phyloP scores from a whole-genome alignment of 2,797 vertebrate species.

The Poeciliopsis paucimaculata region DNA sequence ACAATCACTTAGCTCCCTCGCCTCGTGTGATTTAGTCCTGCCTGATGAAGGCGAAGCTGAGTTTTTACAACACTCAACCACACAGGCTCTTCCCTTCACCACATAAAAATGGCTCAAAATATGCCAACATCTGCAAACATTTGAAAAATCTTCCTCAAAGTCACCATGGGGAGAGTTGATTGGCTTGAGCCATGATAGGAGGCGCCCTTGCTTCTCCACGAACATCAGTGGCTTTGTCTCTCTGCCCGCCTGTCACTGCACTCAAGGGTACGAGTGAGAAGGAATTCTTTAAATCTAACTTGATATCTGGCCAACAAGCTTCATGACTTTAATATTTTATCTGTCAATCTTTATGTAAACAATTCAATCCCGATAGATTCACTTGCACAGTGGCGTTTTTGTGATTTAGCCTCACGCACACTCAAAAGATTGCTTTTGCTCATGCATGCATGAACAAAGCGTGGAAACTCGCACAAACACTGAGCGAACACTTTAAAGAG shows the following conservation, averaged over 20 bases:
- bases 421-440: not conserved
- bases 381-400: slow-evolving; percentile 21
- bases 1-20: slow-evolving; percentile 77
- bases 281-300: slow-evolving; percentile 38
- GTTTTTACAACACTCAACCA: slow-evolving; percentile 77
- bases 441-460: not conserved
- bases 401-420: slow-evolving; percentile 3
- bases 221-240: slow-evolving; percentile 58
- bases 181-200: slow-evolving; percentile 65
- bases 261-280: slow-evolving; percentile 40
- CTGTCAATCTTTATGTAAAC: slow-evolving; percentile 47
- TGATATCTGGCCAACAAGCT: slow-evolving; percentile 45
- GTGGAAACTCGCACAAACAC: not conserved
- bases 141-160: slow-evolving; percentile 82
- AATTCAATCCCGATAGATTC: slow-evolving; percentile 47
- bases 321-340: slow-evolving; percentile 47
- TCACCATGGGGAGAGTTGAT: slow-evolving; percentile 62
- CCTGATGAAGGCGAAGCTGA: slow-evolving; percentile 76
- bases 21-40: slow-evolving; percentile 73
- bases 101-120: slow-evolving; percentile 80
- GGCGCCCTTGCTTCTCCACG: slow-evolving; percentile 52
- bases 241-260: slow-evolving; percentile 42
- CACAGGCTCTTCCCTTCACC: slow-evolving; percentile 75
- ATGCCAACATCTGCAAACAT: slow-evolving; percentile 86
- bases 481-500: not conserved